These are phyloP conservation scores for Anthrax anthrax DNA, from an alignment of 2,888 invertebrate species.

Conservation along the genomic window DNA sequence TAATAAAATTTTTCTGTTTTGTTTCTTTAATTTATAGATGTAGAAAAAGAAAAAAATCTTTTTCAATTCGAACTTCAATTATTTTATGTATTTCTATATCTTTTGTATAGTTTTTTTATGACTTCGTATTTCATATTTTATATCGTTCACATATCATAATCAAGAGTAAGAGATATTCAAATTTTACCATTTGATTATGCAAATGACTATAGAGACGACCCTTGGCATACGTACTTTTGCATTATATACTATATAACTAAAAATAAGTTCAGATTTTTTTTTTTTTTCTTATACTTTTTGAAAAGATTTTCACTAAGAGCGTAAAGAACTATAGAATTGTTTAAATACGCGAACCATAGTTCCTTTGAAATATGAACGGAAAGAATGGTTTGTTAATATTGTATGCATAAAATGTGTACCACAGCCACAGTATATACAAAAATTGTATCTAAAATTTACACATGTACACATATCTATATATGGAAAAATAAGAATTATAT, in stretches of 20 bases:
- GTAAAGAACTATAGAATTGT: too few species aligned
- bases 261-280: too few species aligned
- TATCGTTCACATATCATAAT: slow-evolving; percentile 10
- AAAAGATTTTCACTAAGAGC: too few species aligned
- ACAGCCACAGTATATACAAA: too few species aligned
- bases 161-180: slow-evolving; percentile 22
- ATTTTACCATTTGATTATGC: slow-evolving; percentile 35
- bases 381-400: too few species aligned
- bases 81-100: background rate
- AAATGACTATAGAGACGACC: slow-evolving; percentile 33
- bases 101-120: slow-evolving; percentile 8
- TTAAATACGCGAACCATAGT: too few species aligned
- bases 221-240: slow-evolving; percentile 30
- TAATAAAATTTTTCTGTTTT: background rate
- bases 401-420: too few species aligned
- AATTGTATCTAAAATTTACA: too few species aligned
- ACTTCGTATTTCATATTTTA: slow-evolving; percentile 11
- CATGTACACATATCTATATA: too few species aligned
- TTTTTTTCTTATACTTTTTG: too few species aligned
- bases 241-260: background rate
- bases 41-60: background rate
- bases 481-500: too few species aligned
- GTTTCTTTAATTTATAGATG: background rate
- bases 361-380: too few species aligned
- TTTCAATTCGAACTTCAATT: background rate